Conservation (phyloP, 2,113 vertebrate species). For the Pygathrix nemaeus region DNA sequence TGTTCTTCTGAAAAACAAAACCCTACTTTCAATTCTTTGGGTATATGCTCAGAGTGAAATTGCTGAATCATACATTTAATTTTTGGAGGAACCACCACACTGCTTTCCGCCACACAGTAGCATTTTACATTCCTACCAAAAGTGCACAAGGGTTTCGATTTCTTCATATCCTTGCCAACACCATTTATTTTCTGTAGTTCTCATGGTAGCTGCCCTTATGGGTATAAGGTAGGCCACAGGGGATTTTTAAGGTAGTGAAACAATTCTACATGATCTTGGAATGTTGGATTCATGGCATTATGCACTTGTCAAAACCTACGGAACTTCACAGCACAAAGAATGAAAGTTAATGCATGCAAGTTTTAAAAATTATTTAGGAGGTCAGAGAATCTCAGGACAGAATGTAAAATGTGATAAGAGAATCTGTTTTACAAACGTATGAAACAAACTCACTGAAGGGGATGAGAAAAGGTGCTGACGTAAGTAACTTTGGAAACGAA, state of each 20-base stretch:
- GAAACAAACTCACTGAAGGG: background rate
- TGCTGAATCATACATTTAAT: background rate
- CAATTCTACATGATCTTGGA: background rate
- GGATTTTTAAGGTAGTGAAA: conserved; percentile 7
- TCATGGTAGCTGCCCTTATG: background rate
- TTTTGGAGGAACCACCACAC: background rate
- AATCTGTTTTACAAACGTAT: background rate
- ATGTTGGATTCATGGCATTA: background rate
- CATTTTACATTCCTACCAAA: background rate
- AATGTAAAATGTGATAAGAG: background rate
- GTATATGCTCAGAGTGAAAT: background rate
- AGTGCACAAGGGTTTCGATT: background rate
- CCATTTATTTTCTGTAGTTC: background rate
- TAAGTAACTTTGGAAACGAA: background rate
- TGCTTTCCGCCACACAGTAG: background rate
- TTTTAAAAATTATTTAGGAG: background rate
- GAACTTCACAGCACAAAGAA: conserved; percentile 5
- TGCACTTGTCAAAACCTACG: background rate
- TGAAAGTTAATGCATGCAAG: background rate
- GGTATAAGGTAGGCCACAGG: background rate
- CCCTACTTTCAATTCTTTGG: background rate
- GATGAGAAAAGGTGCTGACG: background rate
- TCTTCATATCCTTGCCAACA: background rate
- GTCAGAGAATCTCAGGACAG: background rate
- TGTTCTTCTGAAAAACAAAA: background rate